A percentile compares a stretch with the other conserved stretches of the same genome.
These are phyloP conservation scores for Macroramphosus scolopax DNA, from an alignment of 2,797 vertebrate species.

Conservation along the genomic window DNA sequence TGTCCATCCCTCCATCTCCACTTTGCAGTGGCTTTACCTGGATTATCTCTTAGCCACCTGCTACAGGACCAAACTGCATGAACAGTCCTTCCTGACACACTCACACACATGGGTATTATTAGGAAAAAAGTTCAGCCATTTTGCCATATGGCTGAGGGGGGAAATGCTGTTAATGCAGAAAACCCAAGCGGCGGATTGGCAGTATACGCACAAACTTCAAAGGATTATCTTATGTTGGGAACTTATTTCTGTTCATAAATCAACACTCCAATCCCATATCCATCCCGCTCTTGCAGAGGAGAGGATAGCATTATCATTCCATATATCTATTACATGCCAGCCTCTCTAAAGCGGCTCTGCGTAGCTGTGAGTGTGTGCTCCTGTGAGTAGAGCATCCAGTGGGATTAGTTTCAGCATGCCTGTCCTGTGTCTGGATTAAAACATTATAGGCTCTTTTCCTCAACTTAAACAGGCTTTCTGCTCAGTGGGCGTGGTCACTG, in stretches of 20 bases:
- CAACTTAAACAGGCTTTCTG: conserved; percentile 33
- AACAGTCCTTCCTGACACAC: conserved; percentile 44
- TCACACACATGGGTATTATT: conserved; percentile 19
- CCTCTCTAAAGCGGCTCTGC: conserved; percentile 44
- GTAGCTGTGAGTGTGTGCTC: conserved; percentile 31
- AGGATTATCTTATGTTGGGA: conserved; percentile 35
- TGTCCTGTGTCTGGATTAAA: conserved; percentile 68
- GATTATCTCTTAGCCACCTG: conserved; percentile 88
- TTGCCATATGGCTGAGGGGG: conserved; percentile 29
- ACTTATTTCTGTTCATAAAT: conserved; percentile 42
- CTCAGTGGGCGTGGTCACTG: conserved; percentile 25
- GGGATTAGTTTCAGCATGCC: conserved; percentile 64
- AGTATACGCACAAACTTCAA: conserved; percentile 23
- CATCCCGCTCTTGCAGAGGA: conserved; percentile 23
- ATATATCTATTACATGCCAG: conserved; percentile 57
- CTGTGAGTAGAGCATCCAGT: conserved; percentile 61
- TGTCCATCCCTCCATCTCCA: conserved; percentile 60
- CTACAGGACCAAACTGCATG: conserved; percentile 64
- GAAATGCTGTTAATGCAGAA: conserved; percentile 19
- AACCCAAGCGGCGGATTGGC: conserved; percentile 21
- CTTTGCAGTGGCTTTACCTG: conserved; percentile 86
- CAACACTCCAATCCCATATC: conserved; percentile 44
- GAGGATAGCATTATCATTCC: conserved; percentile 47
- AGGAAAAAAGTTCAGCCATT: conserved; percentile 3
- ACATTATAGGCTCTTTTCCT: conserved; percentile 62